A percentile compares a stretch with the other conserved stretches of the same genome.
phyloP scores from a whole-genome alignment of 2,113 vertebrate genomes.

The Lophura nycthemera region DNA sequence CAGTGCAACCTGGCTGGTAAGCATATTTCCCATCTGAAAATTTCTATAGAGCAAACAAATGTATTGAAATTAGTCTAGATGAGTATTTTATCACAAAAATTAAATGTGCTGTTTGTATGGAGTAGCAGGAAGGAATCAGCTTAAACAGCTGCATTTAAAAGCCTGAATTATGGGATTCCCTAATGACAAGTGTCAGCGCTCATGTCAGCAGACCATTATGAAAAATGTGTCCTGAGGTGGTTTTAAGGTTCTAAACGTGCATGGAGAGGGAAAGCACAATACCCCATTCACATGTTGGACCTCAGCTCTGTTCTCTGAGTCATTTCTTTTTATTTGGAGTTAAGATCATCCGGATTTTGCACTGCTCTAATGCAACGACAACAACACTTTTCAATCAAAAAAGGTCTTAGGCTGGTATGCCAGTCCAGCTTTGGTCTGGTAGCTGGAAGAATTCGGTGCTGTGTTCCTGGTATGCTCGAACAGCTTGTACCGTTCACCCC shows the following conservation, averaged over 20 bases:
- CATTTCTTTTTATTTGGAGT: not conserved
- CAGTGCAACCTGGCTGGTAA: not conserved
- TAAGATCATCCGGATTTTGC: not conserved
- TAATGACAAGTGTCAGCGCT: not conserved
- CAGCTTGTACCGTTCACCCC: conserved; percentile 52
- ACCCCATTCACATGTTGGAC: not conserved
- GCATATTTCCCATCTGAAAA: not conserved
- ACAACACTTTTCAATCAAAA: not conserved
- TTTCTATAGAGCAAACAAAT: not conserved
- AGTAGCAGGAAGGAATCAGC: not conserved
- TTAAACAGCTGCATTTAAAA: not conserved
- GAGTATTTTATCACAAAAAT: not conserved
- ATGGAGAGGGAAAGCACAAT: not conserved
- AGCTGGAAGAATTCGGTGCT: conserved; percentile 33
- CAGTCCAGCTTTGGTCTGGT: conserved; percentile 6
- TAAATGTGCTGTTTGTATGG: fast-evolving
- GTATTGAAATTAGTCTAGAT: not conserved
- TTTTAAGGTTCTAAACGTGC: not conserved
- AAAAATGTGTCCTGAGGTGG: not conserved
- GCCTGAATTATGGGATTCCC: not conserved
- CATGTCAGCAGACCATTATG: not conserved
- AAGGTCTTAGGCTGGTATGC: conserved; percentile 20
- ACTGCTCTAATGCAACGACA: not conserved
- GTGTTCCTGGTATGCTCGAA: conserved; percentile 68
- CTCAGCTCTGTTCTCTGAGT: not conserved